phyloP scores from a whole-genome alignment of 2,797 vertebrate species.

The Rhynchotus rufescens region DNA sequence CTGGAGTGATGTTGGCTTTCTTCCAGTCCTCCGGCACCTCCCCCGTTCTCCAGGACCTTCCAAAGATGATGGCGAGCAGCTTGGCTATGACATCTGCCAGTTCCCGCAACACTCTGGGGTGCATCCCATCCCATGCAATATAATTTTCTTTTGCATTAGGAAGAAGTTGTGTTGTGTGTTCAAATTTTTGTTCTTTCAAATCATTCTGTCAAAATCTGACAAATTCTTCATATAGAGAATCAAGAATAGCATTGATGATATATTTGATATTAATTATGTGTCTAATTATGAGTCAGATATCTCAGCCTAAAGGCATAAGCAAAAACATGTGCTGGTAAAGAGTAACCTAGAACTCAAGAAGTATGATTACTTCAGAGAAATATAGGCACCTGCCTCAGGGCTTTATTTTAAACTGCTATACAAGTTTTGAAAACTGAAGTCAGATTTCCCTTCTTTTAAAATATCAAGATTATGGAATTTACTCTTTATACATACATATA shows the following conservation, averaged over 20 bases:
- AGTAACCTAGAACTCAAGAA: neutral
- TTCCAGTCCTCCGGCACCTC: no score
- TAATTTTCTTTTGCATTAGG: neutral
- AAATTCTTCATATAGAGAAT: neutral
- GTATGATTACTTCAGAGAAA: neutral
- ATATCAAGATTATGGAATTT: neutral
- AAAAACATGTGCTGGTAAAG: neutral
- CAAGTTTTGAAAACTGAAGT: neutral
- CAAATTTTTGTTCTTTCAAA: neutral
- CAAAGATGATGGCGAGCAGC: no score
- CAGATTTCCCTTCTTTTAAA: neutral
- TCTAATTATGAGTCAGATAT: neutral
- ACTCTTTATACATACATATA: neutral
- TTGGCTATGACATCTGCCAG: no score
- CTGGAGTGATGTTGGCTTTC: no score
- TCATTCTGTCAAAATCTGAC: neutral
- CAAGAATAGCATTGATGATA: neutral
- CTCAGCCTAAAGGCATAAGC: neutral
- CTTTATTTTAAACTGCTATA: neutral
- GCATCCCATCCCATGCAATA: no score
- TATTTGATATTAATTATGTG: neutral
- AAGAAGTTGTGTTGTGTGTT: neutral
- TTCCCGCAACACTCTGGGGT: no score
- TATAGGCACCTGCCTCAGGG: accelerated
- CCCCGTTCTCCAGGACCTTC: no score